A percentile compares a stretch with the other conserved stretches of the same genome.
Conservation (phyloP, 2,797 vertebrate species). For the Myripristis jacobus region DNA sequence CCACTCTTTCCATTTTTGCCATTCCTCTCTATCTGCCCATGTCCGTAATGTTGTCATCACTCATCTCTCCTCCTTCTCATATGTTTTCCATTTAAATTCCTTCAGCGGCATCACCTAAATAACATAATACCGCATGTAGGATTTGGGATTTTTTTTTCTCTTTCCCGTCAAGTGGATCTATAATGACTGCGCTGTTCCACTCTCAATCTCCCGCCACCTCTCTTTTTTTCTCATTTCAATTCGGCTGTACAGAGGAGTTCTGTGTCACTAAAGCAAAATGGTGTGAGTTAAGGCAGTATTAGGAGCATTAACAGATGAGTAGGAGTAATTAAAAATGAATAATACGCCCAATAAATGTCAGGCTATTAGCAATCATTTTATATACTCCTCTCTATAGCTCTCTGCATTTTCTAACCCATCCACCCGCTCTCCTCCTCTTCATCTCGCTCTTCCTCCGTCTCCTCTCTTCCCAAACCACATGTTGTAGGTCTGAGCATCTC, state of each 20-base stretch:
- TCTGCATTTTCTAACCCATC: not conserved
- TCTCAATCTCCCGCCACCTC: too few relatives aligned
- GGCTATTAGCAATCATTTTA: too few relatives aligned
- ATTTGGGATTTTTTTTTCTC: not conserved
- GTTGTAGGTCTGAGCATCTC: slow-evolving; percentile 39
- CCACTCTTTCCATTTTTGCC: not conserved
- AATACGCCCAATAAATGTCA: not conserved
- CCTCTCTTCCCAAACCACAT: slow-evolving; percentile 36
- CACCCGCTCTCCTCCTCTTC: not conserved
- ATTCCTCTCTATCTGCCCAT: not conserved
- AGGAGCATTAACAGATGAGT: not conserved
- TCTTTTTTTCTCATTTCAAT: not conserved
- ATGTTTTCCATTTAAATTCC: slow-evolving; percentile 9
- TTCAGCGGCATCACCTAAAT: slow-evolving; percentile 7
- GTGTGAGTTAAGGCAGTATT: not conserved
- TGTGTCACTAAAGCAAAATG: not conserved
- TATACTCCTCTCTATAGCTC: not conserved
- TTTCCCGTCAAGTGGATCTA: not conserved
- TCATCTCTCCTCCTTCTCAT: not conserved
- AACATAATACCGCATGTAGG: not conserved
- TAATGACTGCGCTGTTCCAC: not conserved
- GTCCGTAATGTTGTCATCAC: slow-evolving; percentile 1
- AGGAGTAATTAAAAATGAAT: not conserved
- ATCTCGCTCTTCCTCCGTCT: slow-evolving; percentile 14
- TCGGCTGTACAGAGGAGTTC: not conserved